Evolutionary conservation across 2,888 invertebrate genomes (phyloP).

Genomic region (Pandemis cinnamomeana): DNA sequence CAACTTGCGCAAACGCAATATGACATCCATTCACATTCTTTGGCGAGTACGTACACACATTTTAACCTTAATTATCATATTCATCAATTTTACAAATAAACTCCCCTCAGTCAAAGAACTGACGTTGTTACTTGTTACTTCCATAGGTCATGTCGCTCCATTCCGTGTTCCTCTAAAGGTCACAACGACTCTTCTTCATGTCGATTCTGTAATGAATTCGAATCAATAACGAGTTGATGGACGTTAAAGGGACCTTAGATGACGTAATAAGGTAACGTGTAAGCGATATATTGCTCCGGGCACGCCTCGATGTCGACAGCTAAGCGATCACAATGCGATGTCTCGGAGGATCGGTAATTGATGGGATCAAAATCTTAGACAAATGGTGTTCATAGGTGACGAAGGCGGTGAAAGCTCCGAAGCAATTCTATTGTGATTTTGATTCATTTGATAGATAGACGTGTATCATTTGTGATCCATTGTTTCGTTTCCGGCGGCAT

Average conservation of each 20-base stretch:
- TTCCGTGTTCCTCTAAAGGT: constrained; percentile 33
- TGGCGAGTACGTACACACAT: constrained; percentile 2
- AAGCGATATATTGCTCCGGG: constrained; percentile 16
- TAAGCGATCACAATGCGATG: constrained; percentile 45
- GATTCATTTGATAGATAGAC: constrained; percentile 68
- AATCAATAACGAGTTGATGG: constrained; percentile 13
- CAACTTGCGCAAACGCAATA: constrained; percentile 7
- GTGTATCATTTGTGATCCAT: constrained; percentile 63
- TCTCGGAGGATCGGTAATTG: constrained; percentile 50
- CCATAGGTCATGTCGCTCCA: constrained; percentile 36
- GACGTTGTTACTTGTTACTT: constrained; percentile 23
- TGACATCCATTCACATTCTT: constrained; percentile 23
- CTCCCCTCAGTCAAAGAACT: constrained; percentile 25
- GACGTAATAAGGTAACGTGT: constrained; percentile 24
- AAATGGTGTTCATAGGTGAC: constrained; percentile 59
- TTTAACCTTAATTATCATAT: constrained; percentile 42
- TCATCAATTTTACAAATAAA: constrained; percentile 24
- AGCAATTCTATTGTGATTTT: constrained; percentile 71
- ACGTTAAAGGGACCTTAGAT: constrained; percentile 19
- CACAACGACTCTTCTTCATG: constrained; percentile 12
- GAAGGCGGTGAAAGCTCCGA: constrained; percentile 65
- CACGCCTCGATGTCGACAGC: constrained; percentile 31
- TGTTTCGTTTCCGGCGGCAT: constrained; percentile 65
- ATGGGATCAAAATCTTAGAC: constrained; percentile 65
- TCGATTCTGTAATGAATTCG: constrained; percentile 21